Base-by-base conservation (phyloP, 2,888 invertebrate species). In the Eretmocerus hayati region DNA sequence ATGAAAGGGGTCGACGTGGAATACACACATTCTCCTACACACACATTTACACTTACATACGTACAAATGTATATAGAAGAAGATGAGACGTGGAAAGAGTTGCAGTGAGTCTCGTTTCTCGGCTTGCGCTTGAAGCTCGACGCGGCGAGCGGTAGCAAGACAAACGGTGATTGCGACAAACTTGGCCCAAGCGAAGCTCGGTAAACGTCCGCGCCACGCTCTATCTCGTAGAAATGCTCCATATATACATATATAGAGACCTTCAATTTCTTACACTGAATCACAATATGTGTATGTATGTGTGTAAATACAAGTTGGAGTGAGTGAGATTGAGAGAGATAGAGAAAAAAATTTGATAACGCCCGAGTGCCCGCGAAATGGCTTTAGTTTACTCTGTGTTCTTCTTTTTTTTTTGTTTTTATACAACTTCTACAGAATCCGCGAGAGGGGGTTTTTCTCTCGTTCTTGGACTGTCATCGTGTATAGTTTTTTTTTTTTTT, bases 161-260 rank as follows among this genome's bases (percentile, higher is more conserved):
- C 56, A 58, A 59, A 59, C 57, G 58, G 57, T 59, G 58, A 59
- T 59, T 57, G 58, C 58, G 57, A 56, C 53, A 56, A 56, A 58
- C 57, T 59, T 59, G 51, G 45, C 42, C 37, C 19, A 8, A 18
- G 16, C 36, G 11, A 4, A 11, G 4, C 4, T 18, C 39, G 50
- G 45, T 48, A 48, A 48, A 52, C 44, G 48, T 45, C 42, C 39
- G 37, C 35, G 38, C 35, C 15, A 15, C 37, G 16, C 31, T 15
- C 40, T n/a, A 18, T 6, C 36, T 11, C 8, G 16, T 20, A 8
- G 8, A 18, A 5, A 16, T 4, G 19, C 36, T 11, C 15, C 36
- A 8, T 2, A 5, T 15, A 16, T 20, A 8, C 36, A 9, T 18
- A n/a, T n/a, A n/a, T n/a, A n/a, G n/a, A n/a, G n/a, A n/a, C n/a